Evolutionary conservation across 1,140 invertebrate species (phyloP).

Genomic region (Cydia fagiglandana): DNA sequence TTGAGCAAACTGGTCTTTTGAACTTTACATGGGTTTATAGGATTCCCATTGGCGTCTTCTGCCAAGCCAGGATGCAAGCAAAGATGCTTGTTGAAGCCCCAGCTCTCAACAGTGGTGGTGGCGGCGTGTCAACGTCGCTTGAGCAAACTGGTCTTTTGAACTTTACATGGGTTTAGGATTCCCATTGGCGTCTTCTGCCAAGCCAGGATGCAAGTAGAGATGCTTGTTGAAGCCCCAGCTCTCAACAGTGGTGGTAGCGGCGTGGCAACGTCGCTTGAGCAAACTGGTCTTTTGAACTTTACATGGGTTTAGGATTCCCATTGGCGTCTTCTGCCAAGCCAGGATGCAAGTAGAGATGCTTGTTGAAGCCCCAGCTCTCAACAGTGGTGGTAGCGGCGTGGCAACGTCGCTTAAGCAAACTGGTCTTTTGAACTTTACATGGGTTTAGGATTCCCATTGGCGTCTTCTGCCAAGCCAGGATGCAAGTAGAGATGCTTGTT

Average conservation of each 20-base stretch:
- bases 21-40: too few relatives aligned
- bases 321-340: constrained; percentile 69
- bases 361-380: constrained; percentile 81
- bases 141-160: too few relatives aligned
- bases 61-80: too few relatives aligned
- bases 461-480: constrained; percentile 78
- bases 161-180: too few relatives aligned
- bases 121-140: neutral
- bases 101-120: too few relatives aligned
- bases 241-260: constrained; percentile 78
- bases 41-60: too few relatives aligned
- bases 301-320: neutral
- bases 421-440: neutral
- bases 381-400: constrained; percentile 71
- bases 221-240: too few relatives aligned
- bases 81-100: too few relatives aligned
- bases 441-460: neutral
- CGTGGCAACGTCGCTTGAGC: neutral
- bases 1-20: neutral
- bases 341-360: constrained; percentile 82
- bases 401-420: neutral
- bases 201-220: too few relatives aligned
- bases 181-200: too few relatives aligned
- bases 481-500: constrained; percentile 82
- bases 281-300: neutral